Base-by-base conservation (phyloP, 2,113 vertebrate genomes). In the Ictidomys tridecemlineatus region DNA sequence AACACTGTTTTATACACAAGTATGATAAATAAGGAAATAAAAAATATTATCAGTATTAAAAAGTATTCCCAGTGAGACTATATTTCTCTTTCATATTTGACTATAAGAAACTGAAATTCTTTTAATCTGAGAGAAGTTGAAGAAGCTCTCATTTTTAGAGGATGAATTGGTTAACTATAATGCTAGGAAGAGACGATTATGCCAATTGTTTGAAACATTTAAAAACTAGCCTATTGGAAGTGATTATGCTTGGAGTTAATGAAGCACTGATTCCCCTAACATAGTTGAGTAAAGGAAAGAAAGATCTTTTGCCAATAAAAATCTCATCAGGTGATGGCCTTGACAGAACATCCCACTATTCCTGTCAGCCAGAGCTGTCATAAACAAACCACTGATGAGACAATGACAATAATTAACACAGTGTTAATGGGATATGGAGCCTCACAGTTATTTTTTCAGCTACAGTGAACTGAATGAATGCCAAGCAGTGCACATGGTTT, bases 331-430 rank as follows among this genome's bases (percentile, higher is more conserved):
- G 98, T 98, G 98, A 98, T 98, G 97, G 89, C 97, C 98, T 98
- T 99, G 98, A 98, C 98, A 98, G 98, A 98, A 95, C 87, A 80
- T 98, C 98, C 97, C 97, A 97, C 97, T 98, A 98, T 98, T 98
- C 93, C 97, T 99, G 98, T 98, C 98, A 98, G 97, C 98, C 97
- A 97, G 97, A 98, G 96, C 98, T 98, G 98, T 98, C 63, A 39
- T 98, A 98, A 99, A 98, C 98, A 98, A 98, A 98, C 97, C 96
- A 89, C 97, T 99, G 98, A 99, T 98, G 98, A 99, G 98, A 98
- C 98, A 98, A 98, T 99, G 98, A 98, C 98, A 99, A 98, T 99
- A 99, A 99, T 99, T 98, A 99, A 97, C 98, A 96, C 89, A 97
- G 96, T 97, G 98, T 97, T 98, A 98, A 98, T 98, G 98, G 98